Conservation (phyloP, 2,113 vertebrate species). For the Centropristis striata region DNA sequence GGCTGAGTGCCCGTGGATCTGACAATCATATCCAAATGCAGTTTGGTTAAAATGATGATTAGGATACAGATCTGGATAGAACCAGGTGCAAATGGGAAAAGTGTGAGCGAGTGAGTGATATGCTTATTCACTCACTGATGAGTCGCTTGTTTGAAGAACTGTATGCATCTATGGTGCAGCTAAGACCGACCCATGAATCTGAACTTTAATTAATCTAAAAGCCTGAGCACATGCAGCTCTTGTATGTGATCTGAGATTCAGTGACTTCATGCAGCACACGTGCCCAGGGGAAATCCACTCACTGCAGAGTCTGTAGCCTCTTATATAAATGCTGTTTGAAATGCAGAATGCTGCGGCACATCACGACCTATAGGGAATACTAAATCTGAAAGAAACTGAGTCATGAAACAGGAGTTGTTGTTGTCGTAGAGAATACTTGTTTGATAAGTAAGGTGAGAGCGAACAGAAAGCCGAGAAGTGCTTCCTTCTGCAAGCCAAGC, state of each 20-base stretch:
- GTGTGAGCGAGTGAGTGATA: conserved; percentile 5
- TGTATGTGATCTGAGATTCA: conserved; percentile 16
- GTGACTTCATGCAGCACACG: conserved; percentile 39
- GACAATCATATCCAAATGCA: not conserved
- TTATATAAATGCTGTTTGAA: conserved; percentile 63
- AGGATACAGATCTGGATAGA: not conserved
- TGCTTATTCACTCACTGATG: conserved; percentile 2
- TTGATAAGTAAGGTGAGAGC: conserved; percentile 55
- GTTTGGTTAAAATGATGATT: not conserved
- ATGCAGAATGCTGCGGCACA: conserved; percentile 77
- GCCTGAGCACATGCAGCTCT: conserved; percentile 9
- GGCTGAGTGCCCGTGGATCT: not conserved
- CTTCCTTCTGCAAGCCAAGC: conserved; percentile 55
- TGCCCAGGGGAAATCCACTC: conserved; percentile 2
- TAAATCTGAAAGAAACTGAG: conserved; percentile 64
- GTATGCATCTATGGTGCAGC: not conserved
- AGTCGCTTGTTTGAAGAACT: not conserved
- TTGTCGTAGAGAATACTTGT: conserved; percentile 42
- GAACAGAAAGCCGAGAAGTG: conserved; percentile 45
- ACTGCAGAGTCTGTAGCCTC: conserved; percentile 46
- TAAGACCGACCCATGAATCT: conserved; percentile 19
- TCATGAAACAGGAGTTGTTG: conserved; percentile 55
- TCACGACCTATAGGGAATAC: conserved; percentile 45
- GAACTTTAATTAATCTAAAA: conserved; percentile 57
- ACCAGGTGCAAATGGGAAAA: not conserved